phyloP scores from a whole-genome alignment of 2,888 invertebrate genomes.

The Dione juno region DNA sequence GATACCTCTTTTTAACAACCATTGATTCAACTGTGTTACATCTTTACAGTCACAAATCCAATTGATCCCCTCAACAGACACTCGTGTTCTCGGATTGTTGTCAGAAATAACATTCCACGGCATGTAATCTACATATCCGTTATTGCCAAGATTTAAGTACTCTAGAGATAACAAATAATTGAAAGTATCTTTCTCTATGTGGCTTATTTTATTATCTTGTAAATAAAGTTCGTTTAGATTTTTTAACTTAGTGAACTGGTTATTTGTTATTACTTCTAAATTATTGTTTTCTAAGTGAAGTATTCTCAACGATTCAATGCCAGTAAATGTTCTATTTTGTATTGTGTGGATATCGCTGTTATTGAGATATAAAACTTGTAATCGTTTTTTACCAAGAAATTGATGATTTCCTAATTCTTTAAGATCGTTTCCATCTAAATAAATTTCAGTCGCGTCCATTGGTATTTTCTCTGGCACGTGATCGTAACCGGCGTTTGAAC shows the following conservation, averaged over 20 bases:
- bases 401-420: slow-evolving; percentile 91
- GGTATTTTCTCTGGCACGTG: slow-evolving; percentile 91
- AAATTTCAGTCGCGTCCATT: slow-evolving; percentile 95
- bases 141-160: slow-evolving; percentile 89
- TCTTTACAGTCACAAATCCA: slow-evolving; percentile 93
- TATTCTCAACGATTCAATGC: slow-evolving; percentile 88
- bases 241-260: slow-evolving; percentile 90
- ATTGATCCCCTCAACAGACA: slow-evolving; percentile 89
- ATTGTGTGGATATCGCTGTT: slow-evolving; percentile 89
- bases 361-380: slow-evolving; percentile 90
- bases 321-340: slow-evolving; percentile 92
- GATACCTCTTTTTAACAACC: slow-evolving; percentile 87
- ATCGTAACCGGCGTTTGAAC: slow-evolving; percentile 89
- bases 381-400: slow-evolving; percentile 93
- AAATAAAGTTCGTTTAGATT: slow-evolving; percentile 89
- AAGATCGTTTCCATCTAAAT: slow-evolving; percentile 91
- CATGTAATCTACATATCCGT: slow-evolving; percentile 89
- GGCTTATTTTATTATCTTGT: slow-evolving; percentile 88
- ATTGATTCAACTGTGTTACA: slow-evolving; percentile 86
- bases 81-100: slow-evolving; percentile 86
- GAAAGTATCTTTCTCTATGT: slow-evolving; percentile 90
- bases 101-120: slow-evolving; percentile 88
- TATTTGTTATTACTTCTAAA: slow-evolving; percentile 87
- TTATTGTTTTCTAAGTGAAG: slow-evolving; percentile 91
- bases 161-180: slow-evolving; percentile 88